Base-by-base conservation (phyloP, 2,888 invertebrate genomes). In the Augochlorella aurata region DNA sequence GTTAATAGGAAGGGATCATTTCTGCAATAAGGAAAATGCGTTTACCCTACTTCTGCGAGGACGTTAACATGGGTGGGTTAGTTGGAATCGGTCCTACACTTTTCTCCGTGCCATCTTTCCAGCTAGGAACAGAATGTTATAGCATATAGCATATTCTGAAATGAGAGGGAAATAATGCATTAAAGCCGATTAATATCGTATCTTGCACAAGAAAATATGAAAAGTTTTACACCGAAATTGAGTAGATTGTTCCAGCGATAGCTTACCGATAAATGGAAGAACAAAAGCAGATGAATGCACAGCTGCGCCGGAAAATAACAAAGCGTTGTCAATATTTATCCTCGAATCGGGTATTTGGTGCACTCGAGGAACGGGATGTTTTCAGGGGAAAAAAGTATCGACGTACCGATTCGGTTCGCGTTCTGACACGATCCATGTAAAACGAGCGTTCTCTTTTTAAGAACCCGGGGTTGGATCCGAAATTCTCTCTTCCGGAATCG, bases 401-500 rank as follows among this genome's bases (percentile, higher is more conserved):
- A 38, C 38, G 38, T 38, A 38, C 38, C 14, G 14, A 5, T 21
- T 4, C 7, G 54, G 21, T 14, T 7, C 58, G 14, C 24, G 7
- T 47, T 12, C 47, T 9, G 47, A 12, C 47, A 8, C 12, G 14
- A 0, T 24, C 58, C 24, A 24, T 14, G 24, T 14, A 7, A 24
- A 58, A 58, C 24, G 24, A 7, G 24, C 9, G 47, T 16, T 24
- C 58, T 58, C 54, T 12, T 21, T 24, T 24, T 14, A 58, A 58
- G 24, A 24, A 58, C 58, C 58, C 7, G 5, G 8, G 24, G 58
- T 21, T 7, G 47, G 2, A 12, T 14, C 21, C 16, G 16, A 65
- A 47, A n/a, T 66, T 83, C 79, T 71, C 54, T 61, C 50, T 65
- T 50, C 63, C 14, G 47, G 38, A 58, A 63, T 58, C 29, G 58